Percentiles rank a stretch among this genome's conserved stretches.
These are phyloP conservation scores for Hylaea fasciaria DNA, from an alignment of 2,888 invertebrate species.

Conservation along the genomic window DNA sequence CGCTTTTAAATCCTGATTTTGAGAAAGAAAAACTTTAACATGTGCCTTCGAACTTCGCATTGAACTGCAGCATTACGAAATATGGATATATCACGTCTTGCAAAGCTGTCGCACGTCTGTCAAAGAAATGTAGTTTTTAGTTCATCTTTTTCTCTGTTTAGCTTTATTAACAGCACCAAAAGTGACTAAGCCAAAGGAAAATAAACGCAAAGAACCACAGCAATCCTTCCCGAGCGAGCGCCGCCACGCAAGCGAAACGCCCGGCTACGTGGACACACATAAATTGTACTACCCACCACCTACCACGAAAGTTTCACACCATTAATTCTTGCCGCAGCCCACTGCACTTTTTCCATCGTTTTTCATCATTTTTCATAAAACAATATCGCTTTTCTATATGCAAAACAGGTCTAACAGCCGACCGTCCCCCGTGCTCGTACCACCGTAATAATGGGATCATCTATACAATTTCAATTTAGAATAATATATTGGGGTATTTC, in stretches of 20 bases:
- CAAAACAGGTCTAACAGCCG: conserved; percentile 56
- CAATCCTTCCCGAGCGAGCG: conserved; percentile 33
- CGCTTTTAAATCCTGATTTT: too few relatives aligned
- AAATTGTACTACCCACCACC: conserved; percentile 61
- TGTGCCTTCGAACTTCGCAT: too few relatives aligned
- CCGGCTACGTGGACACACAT: conserved; percentile 66
- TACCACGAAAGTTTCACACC: conserved; percentile 75
- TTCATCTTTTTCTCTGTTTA: too few relatives aligned
- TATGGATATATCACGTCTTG: too few relatives aligned
- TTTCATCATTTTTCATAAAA: conserved; percentile 37
- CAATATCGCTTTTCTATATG: conserved; percentile 73
- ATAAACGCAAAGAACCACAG: conserved; percentile 24
- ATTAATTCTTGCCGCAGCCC: conserved; percentile 79
- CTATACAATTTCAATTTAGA: conserved; percentile 70
- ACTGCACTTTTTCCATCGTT: conserved; percentile 71
- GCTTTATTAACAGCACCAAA: neutral
- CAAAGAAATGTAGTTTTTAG: too few relatives aligned
- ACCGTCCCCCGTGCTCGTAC: conserved; percentile 57
- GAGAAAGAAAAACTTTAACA: too few relatives aligned
- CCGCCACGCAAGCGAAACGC: conserved; percentile 40
- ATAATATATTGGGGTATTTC: conserved; percentile 77
- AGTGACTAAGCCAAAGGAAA: conserved; percentile 1
- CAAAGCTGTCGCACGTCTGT: too few relatives aligned
- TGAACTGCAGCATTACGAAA: too few relatives aligned
- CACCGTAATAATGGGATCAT: conserved; percentile 76